Evolutionary conservation across 2,113 vertebrate genomes (phyloP), one percentile per base, ranked within the genome.

Genomic region (Plotosus lineatus): DNA sequence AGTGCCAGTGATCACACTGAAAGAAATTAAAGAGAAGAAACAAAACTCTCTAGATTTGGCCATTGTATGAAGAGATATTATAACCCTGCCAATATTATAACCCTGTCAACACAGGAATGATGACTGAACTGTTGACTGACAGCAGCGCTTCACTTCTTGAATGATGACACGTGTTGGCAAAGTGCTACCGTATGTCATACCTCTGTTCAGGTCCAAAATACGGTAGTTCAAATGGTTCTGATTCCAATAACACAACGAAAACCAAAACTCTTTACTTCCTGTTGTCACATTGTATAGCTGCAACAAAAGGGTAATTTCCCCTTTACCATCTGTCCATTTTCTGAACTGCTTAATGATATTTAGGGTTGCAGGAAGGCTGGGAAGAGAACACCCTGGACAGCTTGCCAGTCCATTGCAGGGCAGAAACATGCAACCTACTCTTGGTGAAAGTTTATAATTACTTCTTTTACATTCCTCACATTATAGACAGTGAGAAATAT

Each of bases 151-250:
- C 28, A 17, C 51, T 40, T 56, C 51, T 42, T 40, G 73, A 17
- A 50, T 56, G 33, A 75, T 53, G 72, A 55, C 73, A 56, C n/a
- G 73, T 75, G 51, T 75, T 15, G 53, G 42, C 73, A 55, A 50
- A 40, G 73, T 56, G 33, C 21, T 38, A 55, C 50, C 11, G 23
- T 75, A 38, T 68, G 38, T 26, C 65, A 75, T 33, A 26, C 31
- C 26, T 56, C 33, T 28, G 50, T n/a, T 55, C 48, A 23, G 71
- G 11, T 33, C 72, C 33, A 56, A 75, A 75, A 55, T 75, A 75
- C 21, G 0, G 17, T 8, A n/a, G 38, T 68, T 38, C 1, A 38
- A 42, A 42, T 1, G 38, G 38, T 42, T n/a, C 65, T 42, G 65
- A 23, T 19, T 66, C 21, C 0, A 12, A 12, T 66, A 40, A 66